A percentile compares a stretch with the other conserved stretches of the same genome.
Evolutionary conservation across 2,113 vertebrate genomes (phyloP).

Genomic region (Clarias batrachus): DNA sequence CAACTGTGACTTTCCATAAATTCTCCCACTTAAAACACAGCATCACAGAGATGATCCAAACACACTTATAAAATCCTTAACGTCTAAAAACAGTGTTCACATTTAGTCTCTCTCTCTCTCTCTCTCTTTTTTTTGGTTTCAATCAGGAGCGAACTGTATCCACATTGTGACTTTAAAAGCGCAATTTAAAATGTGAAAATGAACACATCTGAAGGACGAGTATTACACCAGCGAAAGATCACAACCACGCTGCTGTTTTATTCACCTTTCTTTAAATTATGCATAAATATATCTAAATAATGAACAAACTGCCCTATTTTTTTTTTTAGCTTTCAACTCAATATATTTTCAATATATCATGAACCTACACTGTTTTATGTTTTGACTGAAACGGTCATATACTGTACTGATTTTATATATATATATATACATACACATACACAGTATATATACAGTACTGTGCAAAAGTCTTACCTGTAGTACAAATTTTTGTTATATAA

Average conservation of each 20-base stretch:
- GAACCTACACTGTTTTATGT: neutral
- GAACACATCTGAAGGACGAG: neutral
- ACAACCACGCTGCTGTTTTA: neutral
- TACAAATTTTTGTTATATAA: too few species aligned
- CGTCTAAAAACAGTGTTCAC: too few species aligned
- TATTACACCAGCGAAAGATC: neutral
- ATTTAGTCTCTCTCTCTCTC: neutral
- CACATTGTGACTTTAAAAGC: neutral
- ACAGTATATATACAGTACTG: too few species aligned
- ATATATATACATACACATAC: too few species aligned
- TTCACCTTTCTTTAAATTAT: neutral
- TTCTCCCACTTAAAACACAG: neutral
- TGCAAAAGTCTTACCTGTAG: too few species aligned
- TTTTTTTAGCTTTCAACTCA: too few species aligned
- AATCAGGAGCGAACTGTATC: neutral
- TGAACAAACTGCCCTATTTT: too few species aligned
- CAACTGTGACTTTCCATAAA: neutral
- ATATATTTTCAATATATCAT: neutral
- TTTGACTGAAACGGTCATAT: too few species aligned
- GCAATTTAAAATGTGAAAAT: neutral
- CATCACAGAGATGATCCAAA: neutral
- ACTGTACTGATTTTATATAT: too few species aligned
- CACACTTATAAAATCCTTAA: neutral
- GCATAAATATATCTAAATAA: neutral
- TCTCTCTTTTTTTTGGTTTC: neutral